A percentile compares a stretch with the other conserved stretches of the same genome.
phyloP scores from a whole-genome alignment of 2,888 invertebrate species.

The Tachina grossa region DNA sequence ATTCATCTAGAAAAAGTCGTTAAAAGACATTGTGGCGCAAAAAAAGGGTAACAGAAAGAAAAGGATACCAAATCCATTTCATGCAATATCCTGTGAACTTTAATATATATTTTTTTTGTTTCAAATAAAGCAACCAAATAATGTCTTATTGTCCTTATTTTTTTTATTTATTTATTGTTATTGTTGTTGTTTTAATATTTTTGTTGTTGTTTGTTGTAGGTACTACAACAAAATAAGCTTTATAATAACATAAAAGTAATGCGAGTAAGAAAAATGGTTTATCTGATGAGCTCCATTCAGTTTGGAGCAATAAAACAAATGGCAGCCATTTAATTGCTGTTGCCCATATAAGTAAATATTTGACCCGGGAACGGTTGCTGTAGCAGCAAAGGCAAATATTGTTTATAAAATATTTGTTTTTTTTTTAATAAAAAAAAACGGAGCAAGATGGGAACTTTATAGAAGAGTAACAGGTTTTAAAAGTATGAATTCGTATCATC shows the following conservation, averaged over 20 bases:
- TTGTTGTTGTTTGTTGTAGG: constrained; percentile 32
- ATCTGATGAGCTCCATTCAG: constrained; percentile 72
- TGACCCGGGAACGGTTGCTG: constrained; percentile 51
- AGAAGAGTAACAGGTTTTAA: not conserved
- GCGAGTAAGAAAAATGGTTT: constrained; percentile 54
- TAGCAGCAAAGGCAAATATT: not conserved
- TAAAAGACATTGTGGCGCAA: constrained; percentile 30
- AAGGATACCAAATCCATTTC: constrained; percentile 61
- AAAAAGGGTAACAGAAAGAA: constrained; percentile 36
- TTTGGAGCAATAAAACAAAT: constrained; percentile 75
- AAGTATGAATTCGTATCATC: not conserved
- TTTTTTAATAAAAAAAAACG: not conserved
- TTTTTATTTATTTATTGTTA: not conserved
- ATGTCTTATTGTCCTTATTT: constrained; percentile 55
- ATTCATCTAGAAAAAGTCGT: constrained; percentile 7
- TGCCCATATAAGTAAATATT: constrained; percentile 73
- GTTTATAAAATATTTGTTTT: not conserved
- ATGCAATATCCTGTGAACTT: constrained; percentile 50
- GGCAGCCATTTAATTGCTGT: constrained; percentile 77
- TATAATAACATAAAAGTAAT: constrained; percentile 47
- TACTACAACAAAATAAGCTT: constrained; percentile 23
- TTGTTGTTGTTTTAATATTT: constrained; percentile 14
- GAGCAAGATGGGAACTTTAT: not conserved
- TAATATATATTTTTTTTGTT: not conserved
- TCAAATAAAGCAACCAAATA: constrained; percentile 38